These are phyloP conservation scores for Epinephelus moara DNA, from an alignment of 2,113 vertebrate genomes.

Conservation along the genomic window DNA sequence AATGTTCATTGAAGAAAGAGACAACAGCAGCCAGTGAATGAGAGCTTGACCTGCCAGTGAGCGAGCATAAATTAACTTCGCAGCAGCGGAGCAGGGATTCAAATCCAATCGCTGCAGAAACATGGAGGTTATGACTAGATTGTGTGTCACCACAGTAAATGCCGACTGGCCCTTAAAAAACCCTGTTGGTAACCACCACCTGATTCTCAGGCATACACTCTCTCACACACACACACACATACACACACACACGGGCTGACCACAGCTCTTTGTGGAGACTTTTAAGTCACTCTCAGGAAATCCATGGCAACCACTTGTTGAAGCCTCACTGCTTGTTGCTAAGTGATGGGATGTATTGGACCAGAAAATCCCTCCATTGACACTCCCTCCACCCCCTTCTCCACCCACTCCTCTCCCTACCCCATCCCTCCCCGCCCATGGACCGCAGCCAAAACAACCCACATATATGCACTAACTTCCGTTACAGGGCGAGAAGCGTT, in stretches of 20 bases:
- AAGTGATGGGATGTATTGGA: constrained; percentile 81
- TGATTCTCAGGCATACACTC: constrained; percentile 50
- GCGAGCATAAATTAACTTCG: constrained; percentile 21
- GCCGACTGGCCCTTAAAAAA: constrained; percentile 19
- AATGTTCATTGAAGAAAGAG: constrained; percentile 45
- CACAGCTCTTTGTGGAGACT: constrained; percentile 65
- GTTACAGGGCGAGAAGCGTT: not conserved
- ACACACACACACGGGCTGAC: constrained; percentile 51
- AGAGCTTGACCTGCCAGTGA: constrained; percentile 28
- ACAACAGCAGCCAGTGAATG: constrained; percentile 23
- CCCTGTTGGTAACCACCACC: constrained; percentile 48
- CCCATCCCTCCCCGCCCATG: constrained; percentile 37
- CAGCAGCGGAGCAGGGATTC: not conserved
- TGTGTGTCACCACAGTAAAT: constrained; percentile 40
- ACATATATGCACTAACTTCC: constrained; percentile 37
- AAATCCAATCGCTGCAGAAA: not conserved
- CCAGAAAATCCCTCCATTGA: constrained; percentile 83
- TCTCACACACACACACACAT: constrained; percentile 23
- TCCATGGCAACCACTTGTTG: constrained; percentile 86
- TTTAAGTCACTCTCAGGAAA: constrained; percentile 73
- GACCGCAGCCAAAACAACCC: constrained; percentile 54
- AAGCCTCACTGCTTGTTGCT: constrained; percentile 86
- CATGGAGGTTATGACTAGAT: constrained; percentile 35
- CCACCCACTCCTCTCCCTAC: constrained; percentile 14
- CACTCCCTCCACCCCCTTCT: constrained; percentile 25